phyloP scores from a whole-genome alignment of 1,140 invertebrate species.

The Bombus ignitus region DNA sequence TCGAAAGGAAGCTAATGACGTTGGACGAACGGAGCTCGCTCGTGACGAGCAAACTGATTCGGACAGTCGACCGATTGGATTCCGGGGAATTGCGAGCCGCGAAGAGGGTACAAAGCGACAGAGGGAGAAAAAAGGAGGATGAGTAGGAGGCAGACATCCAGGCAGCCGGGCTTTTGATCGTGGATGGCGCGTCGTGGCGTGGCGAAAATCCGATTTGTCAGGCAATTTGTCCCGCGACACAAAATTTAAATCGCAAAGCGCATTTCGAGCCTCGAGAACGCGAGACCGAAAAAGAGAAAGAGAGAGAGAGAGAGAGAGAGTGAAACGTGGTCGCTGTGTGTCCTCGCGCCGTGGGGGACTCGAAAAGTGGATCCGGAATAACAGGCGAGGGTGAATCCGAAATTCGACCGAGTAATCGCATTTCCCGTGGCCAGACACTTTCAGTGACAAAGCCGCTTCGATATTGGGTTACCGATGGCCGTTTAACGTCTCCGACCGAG shows the following conservation, averaged over 20 bases:
- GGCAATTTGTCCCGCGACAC: slow-evolving; percentile 81
- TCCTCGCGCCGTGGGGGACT: slow-evolving; percentile 70
- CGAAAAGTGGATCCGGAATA: slow-evolving; percentile 80
- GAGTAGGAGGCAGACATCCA: slow-evolving; percentile 16
- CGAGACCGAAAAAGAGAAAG: neutral
- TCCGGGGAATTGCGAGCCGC: slow-evolving; percentile 41
- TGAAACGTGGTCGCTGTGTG: slow-evolving; percentile 48
- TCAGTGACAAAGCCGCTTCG: slow-evolving; percentile 50
- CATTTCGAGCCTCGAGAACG: slow-evolving; percentile 55
- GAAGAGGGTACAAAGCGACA: slow-evolving; percentile 37
- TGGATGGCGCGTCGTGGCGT: slow-evolving; percentile 47
- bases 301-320: neutral
- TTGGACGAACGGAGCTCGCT: neutral
- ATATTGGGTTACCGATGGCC: slow-evolving; percentile 39
- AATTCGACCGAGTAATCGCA: slow-evolving; percentile 78
- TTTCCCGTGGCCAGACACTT: slow-evolving; percentile 69
- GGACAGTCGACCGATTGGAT: slow-evolving; percentile 53
- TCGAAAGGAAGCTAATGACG: neutral
- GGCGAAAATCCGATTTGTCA: slow-evolving; percentile 78
- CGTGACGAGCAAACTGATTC: slow-evolving; percentile 28
- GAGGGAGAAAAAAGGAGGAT: slow-evolving; percentile 22
- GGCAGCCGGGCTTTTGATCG: slow-evolving; percentile 50
- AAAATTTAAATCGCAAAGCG: slow-evolving; percentile 82
- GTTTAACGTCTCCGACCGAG: slow-evolving; percentile 31
- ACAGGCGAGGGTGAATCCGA: slow-evolving; percentile 80